Base-by-base conservation (phyloP, 1,140 invertebrate species). In the Brachionus angularis region DNA sequence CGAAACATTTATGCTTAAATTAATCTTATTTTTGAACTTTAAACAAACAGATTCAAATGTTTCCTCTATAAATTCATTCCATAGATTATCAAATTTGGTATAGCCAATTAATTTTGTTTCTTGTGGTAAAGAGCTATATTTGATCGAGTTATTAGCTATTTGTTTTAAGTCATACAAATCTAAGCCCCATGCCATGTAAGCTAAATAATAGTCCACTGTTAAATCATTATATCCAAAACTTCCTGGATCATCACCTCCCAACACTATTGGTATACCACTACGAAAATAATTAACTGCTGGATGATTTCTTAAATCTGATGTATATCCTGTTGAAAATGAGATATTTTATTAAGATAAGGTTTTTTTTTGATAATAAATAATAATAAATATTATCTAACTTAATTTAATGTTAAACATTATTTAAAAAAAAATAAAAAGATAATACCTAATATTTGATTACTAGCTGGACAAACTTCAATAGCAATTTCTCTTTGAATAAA, bases 161-260 rank as follows among this genome's bases (percentile, higher is more conserved):
- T 70, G 50, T 71, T 69, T 72, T 21, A 77, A 46, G 34, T 77
- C 75, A 8, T 49, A 67, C 12, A 77, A 71, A 61, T 72, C 50
- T 8, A 77, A 39, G 29, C 75, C 73, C 75, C 75, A 77, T 14
- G 58, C 72, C 75, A 76, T 75, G 25, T 73, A 75, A 10, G 74
- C 75, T 29, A 73, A 53, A 55, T 77, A 77, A 73, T 74, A 77
- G 47, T 77, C 76, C 14, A 74, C 73, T 0, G 76, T 77, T 14
- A 76, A 75, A 29, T 75, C 67, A 52, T 77, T 71, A 61, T 76
- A 76, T 16, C 76, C 76, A 62, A 75, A 75, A 16, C 70, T 74
- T 8, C 70, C 74, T 0, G 76, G 75, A 69, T 77, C 76, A 42
- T 77, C 76, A 16, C 75, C 71, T 46, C 71, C 74, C 12, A 77